Evolutionary conservation across 2,888 invertebrate genomes (phyloP).

Genomic region (Drosophila infuscata): DNA sequence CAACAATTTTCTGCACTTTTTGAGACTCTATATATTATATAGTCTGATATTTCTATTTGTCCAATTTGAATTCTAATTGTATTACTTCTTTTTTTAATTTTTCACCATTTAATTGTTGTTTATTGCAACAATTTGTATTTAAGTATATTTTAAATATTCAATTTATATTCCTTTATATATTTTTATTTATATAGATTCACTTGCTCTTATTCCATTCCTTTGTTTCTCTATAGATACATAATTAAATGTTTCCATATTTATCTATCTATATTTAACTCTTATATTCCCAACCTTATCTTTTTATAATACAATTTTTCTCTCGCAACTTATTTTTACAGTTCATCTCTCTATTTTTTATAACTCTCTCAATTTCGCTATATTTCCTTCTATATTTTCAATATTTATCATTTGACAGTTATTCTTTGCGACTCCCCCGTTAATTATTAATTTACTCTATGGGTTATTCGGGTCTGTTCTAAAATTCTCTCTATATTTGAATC

Average conservation of each 20-base stretch:
- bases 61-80: neutral
- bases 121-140: neutral
- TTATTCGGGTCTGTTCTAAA: neutral
- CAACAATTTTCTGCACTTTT: neutral
- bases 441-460: neutral
- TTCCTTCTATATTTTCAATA: neutral
- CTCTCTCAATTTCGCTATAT: neutral
- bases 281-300: neutral
- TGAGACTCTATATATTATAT: neutral
- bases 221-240: too few relatives aligned
- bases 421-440: too few relatives aligned
- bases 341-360: neutral
- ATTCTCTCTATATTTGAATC: neutral
- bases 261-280: neutral
- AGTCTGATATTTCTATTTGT: neutral
- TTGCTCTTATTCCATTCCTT: too few relatives aligned
- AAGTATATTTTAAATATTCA: too few relatives aligned
- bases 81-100: neutral
- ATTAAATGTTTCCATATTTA: neutral
- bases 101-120: neutral
- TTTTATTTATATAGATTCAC: too few relatives aligned
- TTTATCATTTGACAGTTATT: neutral
- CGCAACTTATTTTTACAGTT: neutral
- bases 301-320: neutral
- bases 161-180: too few relatives aligned